Base-by-base conservation (phyloP, 2,888 invertebrate genomes). In the Ganaspis brasiliensis region DNA sequence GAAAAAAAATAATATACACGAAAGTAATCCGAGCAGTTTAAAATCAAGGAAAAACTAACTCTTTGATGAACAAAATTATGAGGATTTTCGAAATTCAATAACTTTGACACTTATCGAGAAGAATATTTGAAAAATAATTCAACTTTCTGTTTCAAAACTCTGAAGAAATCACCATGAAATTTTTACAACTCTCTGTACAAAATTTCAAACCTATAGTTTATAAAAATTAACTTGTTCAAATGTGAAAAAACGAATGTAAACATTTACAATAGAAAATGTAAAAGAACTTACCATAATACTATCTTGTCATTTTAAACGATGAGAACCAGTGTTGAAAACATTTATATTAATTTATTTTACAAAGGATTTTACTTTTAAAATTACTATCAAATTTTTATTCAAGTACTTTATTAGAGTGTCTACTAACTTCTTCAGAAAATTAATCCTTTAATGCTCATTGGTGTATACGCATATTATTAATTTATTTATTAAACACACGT, bases 41-140 rank as follows among this genome's bases (percentile, higher is more conserved):
- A 45, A 45, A 52, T 19, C 19, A 52, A 52, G 52, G n/a, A 52
- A 52, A 52, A 19, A 16, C 19, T 52, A 19, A 52, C 5, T 52
- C 19, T 52, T 16, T n/a, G 52, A 52, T 6, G 16, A 52, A 52
- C 1, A 52, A 52, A 19, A 19, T 52, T 19, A 19, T 52, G 52
- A 52, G 52, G 52, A 52, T 52, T 52, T 16, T 9, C 52, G 19
- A 52, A 52, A 52, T 52, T n/a, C n/a, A n/a, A n/a, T n/a, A n/a
- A n/a, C n/a, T n/a, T n/a, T 19, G 19, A 52, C 52, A 8, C 49
- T n/a, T 49, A 49, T 16, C 16, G 52, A 52, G 52, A 52, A 52
- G 52, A 52, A 49, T 0, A 49, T 52, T 52, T 16, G 52, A 52
- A 19, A 52, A 52, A 52, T 52, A 52, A 52, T 16, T 52, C 52